phyloP scores from a whole-genome alignment of 2,888 invertebrate species.

The Muscina levida region DNA sequence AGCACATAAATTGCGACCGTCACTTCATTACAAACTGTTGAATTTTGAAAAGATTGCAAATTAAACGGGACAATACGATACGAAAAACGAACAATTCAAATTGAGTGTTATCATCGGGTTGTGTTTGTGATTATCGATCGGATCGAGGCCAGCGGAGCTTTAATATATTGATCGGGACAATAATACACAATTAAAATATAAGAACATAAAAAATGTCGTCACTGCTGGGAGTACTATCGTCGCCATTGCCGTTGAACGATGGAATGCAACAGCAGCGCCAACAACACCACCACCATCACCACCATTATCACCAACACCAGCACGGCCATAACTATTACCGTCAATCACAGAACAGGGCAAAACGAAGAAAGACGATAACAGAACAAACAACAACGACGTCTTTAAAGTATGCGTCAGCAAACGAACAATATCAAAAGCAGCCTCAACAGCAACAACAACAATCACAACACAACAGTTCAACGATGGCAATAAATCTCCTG shows the following conservation, averaged over 20 bases:
- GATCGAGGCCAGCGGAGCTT: constrained; percentile 43
- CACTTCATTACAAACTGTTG: constrained; percentile 6
- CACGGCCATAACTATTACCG: constrained; percentile 41
- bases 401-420: constrained; percentile 62
- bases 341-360: constrained; percentile 62
- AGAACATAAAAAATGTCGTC: constrained; percentile 50
- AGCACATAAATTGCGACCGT: constrained; percentile 10
- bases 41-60: constrained; percentile 24
- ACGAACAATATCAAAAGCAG: constrained; percentile 59
- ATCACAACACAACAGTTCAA: constrained; percentile 57
- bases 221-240: constrained; percentile 33
- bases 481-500: constrained; percentile 22
- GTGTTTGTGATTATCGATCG: not conserved
- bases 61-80: constrained; percentile 31
- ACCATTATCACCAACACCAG: constrained; percentile 21
- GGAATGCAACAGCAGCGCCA: constrained; percentile 4
- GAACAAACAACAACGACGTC: constrained; percentile 64
- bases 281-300: constrained; percentile 29
- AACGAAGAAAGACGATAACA: constrained; percentile 62
- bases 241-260: constrained; percentile 27
- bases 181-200: constrained; percentile 36
- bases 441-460: constrained; percentile 70
- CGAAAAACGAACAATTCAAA: not conserved
- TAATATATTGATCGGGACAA: not conserved
- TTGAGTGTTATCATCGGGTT: not conserved